Conservation (phyloP, 2,113 vertebrate species). For the Eptesicus fuscus region DNA sequence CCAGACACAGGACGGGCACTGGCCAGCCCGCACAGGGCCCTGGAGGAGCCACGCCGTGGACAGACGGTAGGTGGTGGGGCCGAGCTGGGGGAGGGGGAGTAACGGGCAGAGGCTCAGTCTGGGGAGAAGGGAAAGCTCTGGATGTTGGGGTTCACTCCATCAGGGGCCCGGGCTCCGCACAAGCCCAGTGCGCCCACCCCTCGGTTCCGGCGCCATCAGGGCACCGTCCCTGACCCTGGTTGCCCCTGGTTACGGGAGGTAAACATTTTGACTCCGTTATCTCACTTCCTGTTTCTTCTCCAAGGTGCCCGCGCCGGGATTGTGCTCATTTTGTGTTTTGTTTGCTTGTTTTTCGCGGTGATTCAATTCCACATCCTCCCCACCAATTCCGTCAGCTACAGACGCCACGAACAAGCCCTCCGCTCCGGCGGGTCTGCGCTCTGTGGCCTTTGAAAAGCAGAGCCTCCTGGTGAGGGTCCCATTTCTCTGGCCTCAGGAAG, state of each 20-base stretch:
- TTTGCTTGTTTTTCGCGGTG: too few species aligned
- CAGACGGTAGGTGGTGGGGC: background rate
- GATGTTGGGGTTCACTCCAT: background rate
- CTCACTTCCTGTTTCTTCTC: background rate
- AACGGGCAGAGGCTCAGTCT: background rate
- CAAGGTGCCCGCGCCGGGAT: accelerated
- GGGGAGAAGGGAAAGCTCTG: background rate
- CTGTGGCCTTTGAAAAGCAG: background rate
- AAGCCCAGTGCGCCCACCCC: too few species aligned
- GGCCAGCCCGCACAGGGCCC: background rate
- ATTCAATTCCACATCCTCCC: background rate
- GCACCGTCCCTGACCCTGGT: background rate
- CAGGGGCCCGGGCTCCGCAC: background rate
- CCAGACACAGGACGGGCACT: background rate
- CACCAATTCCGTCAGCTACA: background rate
- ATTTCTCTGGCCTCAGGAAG: background rate
- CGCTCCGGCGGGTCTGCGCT: accelerated
- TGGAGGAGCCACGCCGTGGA: background rate
- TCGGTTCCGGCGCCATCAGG: too few species aligned
- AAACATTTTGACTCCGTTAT: background rate
- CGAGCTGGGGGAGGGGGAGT: background rate
- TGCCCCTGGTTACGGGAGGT: background rate
- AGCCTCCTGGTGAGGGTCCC: background rate
- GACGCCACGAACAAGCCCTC: accelerated
- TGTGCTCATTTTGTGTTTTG: background rate